These are phyloP conservation scores for Micropoecilia bifurca DNA, from an alignment of 2,797 vertebrate species.

Conservation along the genomic window DNA sequence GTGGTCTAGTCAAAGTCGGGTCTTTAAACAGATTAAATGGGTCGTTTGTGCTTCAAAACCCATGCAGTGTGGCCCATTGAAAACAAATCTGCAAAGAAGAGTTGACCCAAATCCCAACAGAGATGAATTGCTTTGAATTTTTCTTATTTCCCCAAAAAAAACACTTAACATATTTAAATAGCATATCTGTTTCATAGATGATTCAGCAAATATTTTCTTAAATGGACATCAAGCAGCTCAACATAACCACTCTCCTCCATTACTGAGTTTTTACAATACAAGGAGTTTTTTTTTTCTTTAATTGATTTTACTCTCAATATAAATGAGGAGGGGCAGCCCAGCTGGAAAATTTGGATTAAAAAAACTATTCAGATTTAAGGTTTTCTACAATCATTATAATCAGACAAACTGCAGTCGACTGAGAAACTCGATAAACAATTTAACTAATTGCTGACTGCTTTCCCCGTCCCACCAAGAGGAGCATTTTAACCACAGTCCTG, in stretches of 20 bases:
- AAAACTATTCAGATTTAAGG: conserved; percentile 22
- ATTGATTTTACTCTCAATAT: background rate
- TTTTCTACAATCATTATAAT: conserved; percentile 30
- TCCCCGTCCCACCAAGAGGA: conserved; percentile 13
- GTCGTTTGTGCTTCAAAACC: background rate
- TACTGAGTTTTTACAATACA: background rate
- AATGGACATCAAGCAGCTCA: background rate
- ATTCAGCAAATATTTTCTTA: background rate
- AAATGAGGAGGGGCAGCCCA: background rate
- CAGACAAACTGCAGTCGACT: conserved; percentile 19
- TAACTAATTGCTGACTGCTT: conserved; percentile 32
- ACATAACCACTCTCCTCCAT: too few relatives aligned
- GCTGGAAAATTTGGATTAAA: conserved; percentile 8
- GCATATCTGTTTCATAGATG: background rate
- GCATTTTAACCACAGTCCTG: conserved; percentile 50
- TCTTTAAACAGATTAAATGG: background rate
- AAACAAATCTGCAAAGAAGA: background rate
- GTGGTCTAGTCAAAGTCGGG: background rate
- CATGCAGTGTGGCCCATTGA: background rate
- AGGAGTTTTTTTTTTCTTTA: background rate
- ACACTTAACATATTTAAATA: background rate
- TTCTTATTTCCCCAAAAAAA: background rate
- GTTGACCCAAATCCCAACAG: background rate
- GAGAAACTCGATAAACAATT: conserved; percentile 34
- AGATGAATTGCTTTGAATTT: background rate